Percentiles rank a stretch among this genome's conserved stretches.
Conservation (phyloP, 2,113 vertebrate genomes). For the Tachuris rubrigastra region DNA sequence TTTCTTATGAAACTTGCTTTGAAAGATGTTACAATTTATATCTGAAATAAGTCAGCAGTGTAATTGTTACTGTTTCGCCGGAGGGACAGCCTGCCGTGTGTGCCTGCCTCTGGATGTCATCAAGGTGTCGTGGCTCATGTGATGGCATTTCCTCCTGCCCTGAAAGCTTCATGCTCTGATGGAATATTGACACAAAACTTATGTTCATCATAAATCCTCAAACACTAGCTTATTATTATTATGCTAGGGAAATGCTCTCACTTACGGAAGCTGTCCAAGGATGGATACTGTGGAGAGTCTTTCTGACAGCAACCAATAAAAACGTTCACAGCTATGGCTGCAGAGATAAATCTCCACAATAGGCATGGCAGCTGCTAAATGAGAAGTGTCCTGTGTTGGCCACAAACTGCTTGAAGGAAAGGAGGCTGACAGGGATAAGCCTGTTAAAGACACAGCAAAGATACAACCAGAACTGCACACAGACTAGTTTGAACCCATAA, state of each 20-base stretch:
- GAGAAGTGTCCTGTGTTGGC: not conserved
- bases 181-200: not conserved
- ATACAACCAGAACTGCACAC: not conserved
- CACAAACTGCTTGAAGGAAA: not conserved
- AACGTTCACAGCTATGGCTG: not conserved
- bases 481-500: not conserved
- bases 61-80: not conserved
- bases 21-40: not conserved
- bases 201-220: not conserved
- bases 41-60: not conserved
- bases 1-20: not conserved
- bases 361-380: not conserved
- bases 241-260: not conserved
- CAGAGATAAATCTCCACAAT: not conserved
- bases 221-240: not conserved
- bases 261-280: not conserved
- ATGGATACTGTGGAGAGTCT: not conserved
- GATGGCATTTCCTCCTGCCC: not conserved
- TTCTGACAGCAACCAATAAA: constrained; percentile 2
- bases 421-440: not conserved
- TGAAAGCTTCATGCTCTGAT: not conserved
- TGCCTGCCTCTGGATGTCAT: not conserved
- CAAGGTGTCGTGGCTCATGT: fast-evolving
- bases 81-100: not conserved
- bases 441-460: not conserved